Evolutionary conservation across 2,888 invertebrate genomes (phyloP), one percentile per base, ranked within the genome.

Genomic region (Dolichomitus sp.): DNA sequence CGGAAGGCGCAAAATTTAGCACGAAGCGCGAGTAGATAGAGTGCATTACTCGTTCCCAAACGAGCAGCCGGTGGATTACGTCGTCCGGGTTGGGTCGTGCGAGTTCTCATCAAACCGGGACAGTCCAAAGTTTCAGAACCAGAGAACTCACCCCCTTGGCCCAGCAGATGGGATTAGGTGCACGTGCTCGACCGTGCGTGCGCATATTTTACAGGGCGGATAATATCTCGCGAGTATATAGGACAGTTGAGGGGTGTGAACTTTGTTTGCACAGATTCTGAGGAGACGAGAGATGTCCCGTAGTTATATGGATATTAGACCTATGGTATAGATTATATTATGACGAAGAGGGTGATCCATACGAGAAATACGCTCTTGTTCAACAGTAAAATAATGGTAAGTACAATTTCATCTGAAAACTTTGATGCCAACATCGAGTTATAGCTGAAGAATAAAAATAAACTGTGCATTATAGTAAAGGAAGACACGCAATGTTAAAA

Each of bases 171-270:
- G 88, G 88, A 89, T 89, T 88, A 83, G 80, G 73, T 73, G 87
- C 85, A 84, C 84, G 85, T 63, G 85, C 76, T 63, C 81, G 83
- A 77, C 78, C 87, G 86, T 89, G 88, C 88, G 86, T 87, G 80
- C 83, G 88, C 87, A 87, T 88, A 88, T 88, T 87, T 89, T 87
- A 88, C 80, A 76, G 59, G 50, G 66, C 66, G 33, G 50, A 78
- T 73, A 66, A 79, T 61, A 63, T 75, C 70, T 72, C 63, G 57
- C 48, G 48, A 42, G 40, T 81, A 68, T 59, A 72, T 72, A 45
- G 66, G 50, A 61, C 59, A 54, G 81, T 61, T 40, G 23, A 30
- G 6, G 40, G 14, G 76, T 11, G 54, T 69, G 65, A 76, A 61
- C 48, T 68, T 73, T 83, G 83, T 83, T 83, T 83, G 83, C 48